Evolutionary conservation across 1,140 invertebrate genomes (phyloP), one percentile per base, ranked within the genome.

Genomic region (Ericerus pela): DNA sequence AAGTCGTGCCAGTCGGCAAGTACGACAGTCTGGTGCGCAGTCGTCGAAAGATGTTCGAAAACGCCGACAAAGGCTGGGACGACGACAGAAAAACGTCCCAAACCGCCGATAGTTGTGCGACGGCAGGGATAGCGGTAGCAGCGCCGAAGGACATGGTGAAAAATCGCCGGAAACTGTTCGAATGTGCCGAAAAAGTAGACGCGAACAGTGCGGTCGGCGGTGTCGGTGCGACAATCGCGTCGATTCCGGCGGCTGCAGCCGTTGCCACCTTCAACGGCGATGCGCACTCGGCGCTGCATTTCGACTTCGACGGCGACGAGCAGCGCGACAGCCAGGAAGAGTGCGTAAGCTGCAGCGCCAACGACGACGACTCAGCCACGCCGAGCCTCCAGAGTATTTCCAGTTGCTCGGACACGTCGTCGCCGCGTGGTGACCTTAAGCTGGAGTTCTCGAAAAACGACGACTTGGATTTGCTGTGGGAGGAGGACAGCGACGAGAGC

Each of bases 321-420:
- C 28, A 52, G 18, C 11, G 22, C 4, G 57, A 54, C 1, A 53
- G 53, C 16, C 38, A 53, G 1, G 53, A 58, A 33, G 51, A 53
- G 36, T 33, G 41, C 11, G 54, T 29, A 6, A 55, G 61, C n/a
- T 52, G 61, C 27, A 37, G 41, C 11, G 54, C 31, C 4, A 55
- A 62, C n/a, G 51, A 61, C 27, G 63, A 64, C 30, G 62, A 64
- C 43, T 62, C 63, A 31, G 62, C 63, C 0, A 64, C 63, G 16
- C 63, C 63, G 8, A 64, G 62, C 43, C 30, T 65, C 16, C 63
- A 65, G 53, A 65, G 63, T 53, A 62, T 65, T 33, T 65, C 63
- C 11, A 61, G 59, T 20, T 61, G 62, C 0, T 61, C 60, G 6
- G 62, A 62, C 41, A 59, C 36, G 8, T 62, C 56, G 14, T 47